Evolutionary conservation across 2,113 vertebrate genomes (phyloP).

Genomic region (Percina caprodes): DNA sequence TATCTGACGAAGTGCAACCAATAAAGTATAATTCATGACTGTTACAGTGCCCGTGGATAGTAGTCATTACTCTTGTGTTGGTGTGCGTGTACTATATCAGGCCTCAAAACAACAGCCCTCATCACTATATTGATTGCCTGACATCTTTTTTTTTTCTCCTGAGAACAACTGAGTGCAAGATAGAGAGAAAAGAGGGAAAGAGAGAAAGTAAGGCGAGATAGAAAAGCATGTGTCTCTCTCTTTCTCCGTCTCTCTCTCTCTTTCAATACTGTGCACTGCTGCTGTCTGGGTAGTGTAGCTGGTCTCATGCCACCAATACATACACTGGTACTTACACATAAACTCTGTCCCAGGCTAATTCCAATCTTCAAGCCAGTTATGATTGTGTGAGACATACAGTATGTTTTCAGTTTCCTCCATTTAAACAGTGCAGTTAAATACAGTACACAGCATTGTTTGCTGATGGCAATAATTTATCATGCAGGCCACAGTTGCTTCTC

Average conservation of each 20-base stretch:
- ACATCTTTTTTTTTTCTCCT: conserved; percentile 61
- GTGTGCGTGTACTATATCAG: conserved; percentile 69
- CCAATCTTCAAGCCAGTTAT: conserved; percentile 20
- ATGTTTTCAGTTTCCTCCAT: background rate
- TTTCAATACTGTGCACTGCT: background rate
- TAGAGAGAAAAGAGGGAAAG: conserved; percentile 13
- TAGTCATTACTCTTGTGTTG: conserved; percentile 80
- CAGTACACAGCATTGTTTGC: conserved; percentile 44
- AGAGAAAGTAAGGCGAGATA: conserved; percentile 5
- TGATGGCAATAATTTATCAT: conserved; percentile 5
- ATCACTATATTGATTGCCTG: conserved; percentile 78
- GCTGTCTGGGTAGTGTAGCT: background rate
- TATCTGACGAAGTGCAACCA: conserved; percentile 79
- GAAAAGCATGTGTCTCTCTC: conserved; percentile 3
- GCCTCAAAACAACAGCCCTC: conserved; percentile 79
- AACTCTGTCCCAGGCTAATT: conserved; percentile 30
- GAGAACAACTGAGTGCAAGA: conserved; percentile 29
- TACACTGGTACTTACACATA: background rate
- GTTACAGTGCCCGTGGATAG: conserved; percentile 76
- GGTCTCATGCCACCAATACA: background rate
- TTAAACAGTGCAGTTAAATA: conserved; percentile 2
- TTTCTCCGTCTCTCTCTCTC: conserved; percentile 4
- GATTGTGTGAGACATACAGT: conserved; percentile 24
- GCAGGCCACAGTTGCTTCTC: conserved; percentile 32
- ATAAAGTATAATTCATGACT: conserved; percentile 82